Conservation (phyloP, 2,888 invertebrate genomes). For the Morpho deidamia region DNA sequence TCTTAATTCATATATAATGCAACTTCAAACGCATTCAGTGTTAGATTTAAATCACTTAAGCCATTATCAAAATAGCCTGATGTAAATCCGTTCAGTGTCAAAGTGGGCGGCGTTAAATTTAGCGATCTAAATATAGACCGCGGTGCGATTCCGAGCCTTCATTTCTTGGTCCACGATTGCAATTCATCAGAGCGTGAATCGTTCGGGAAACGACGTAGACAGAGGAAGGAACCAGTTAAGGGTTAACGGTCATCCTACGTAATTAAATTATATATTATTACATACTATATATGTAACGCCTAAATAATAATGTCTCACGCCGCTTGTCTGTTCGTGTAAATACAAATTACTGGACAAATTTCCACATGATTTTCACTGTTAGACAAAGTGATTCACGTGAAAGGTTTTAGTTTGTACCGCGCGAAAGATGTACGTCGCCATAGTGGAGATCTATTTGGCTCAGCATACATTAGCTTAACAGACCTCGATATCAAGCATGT, state of each 20-base stretch:
- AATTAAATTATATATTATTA: conserved; percentile 3
- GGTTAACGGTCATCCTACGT: conserved; percentile 2
- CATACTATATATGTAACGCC: no score
- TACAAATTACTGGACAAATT: no score
- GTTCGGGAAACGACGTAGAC: conserved; percentile 12
- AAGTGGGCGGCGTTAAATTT: conserved; percentile 34
- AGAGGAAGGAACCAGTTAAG: conserved; percentile 18
- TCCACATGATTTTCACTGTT: no score
- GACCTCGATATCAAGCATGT: no score
- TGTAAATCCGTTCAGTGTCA: conserved; percentile 19
- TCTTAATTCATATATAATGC: no score
- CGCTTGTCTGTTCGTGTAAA: no score
- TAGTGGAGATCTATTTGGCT: no score
- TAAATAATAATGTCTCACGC: no score
- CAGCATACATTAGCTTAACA: no score
- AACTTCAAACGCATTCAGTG: background rate
- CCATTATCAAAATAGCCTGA: conserved; percentile 30
- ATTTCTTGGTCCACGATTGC: conserved; percentile 10
- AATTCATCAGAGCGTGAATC: conserved; percentile 1
- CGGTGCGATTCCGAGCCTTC: conserved; percentile 14
- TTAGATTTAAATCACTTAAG: conserved; percentile 24
- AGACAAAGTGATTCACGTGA: no score
- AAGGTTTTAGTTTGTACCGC: no score
- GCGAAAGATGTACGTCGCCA: no score
- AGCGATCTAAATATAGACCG: conserved; percentile 31